Conservation (phyloP, 2,797 vertebrate genomes). For the Leuciscus waleckii region DNA sequence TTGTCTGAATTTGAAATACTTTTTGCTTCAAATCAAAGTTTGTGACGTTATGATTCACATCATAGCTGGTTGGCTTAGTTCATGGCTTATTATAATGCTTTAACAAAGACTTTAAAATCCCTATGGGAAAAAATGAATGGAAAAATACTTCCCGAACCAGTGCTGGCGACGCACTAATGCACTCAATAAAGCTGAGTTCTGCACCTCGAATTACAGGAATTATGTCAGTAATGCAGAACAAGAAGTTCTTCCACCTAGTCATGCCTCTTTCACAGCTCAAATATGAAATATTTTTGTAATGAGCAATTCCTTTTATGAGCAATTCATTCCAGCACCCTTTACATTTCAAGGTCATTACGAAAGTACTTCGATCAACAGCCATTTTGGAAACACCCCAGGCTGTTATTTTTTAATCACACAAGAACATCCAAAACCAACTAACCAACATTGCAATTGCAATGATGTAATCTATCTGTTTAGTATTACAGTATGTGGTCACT, state of each 20-base stretch:
- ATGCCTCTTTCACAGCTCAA: background rate
- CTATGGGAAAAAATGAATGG: background rate
- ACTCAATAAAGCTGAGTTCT: background rate
- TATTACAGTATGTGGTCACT: background rate
- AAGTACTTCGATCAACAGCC: background rate
- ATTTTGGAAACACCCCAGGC: background rate
- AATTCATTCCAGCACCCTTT: background rate
- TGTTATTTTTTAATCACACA: background rate
- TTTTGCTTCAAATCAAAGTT: background rate
- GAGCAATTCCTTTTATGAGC: background rate
- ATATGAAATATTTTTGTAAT: background rate
- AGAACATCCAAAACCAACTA: background rate
- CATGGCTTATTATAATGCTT: background rate
- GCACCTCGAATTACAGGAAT: background rate
- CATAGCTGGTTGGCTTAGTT: background rate
- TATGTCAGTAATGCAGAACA: conserved; percentile 10
- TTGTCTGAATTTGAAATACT: background rate
- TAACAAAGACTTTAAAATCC: background rate
- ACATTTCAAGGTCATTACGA: background rate
- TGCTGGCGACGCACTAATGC: background rate
- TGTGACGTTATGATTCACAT: background rate
- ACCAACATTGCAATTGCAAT: too few relatives aligned
- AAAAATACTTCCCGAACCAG: background rate
- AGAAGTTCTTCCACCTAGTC: background rate
- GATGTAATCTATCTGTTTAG: background rate